Conservation (phyloP, 2,113 vertebrate genomes). For the Budorcas taxicolor region DNA sequence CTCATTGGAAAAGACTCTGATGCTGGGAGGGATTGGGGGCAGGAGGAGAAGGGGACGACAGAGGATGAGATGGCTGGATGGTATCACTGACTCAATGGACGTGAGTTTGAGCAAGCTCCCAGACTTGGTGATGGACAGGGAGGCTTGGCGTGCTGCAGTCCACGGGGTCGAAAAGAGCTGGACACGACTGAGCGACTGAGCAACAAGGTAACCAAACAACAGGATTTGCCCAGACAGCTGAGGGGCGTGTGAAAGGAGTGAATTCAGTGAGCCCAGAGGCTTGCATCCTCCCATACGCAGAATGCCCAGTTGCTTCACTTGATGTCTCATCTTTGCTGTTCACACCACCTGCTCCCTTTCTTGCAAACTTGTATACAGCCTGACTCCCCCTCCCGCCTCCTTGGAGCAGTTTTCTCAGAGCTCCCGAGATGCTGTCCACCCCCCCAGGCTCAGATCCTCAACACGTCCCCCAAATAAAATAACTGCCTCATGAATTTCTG, state of each 20-base stretch:
- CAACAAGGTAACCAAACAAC: rapidly evolving
- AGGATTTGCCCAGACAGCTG: neutral
- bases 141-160: rapidly evolving
- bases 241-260: rapidly evolving
- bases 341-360: rapidly evolving
- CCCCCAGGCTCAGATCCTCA: rapidly evolving
- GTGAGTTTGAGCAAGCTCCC: rapidly evolving
- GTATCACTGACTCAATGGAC: rapidly evolving
- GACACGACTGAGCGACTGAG: rapidly evolving
- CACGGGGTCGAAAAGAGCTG: rapidly evolving
- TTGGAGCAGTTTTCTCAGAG: neutral
- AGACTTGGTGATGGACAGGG: neutral
- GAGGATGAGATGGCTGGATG: neutral
- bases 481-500: neutral
- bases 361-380: neutral
- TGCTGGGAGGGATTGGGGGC: neutral
- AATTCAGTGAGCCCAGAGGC: neutral
- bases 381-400: rapidly evolving
- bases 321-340: neutral
- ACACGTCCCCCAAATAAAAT: neutral
- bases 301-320: neutral
- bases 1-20: neutral
- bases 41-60: neutral
- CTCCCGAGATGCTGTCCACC: neutral
- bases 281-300: rapidly evolving